Evolutionary conservation across 2,797 vertebrate genomes (phyloP).

Genomic region (Ptychobarbus kaznakovi): DNA sequence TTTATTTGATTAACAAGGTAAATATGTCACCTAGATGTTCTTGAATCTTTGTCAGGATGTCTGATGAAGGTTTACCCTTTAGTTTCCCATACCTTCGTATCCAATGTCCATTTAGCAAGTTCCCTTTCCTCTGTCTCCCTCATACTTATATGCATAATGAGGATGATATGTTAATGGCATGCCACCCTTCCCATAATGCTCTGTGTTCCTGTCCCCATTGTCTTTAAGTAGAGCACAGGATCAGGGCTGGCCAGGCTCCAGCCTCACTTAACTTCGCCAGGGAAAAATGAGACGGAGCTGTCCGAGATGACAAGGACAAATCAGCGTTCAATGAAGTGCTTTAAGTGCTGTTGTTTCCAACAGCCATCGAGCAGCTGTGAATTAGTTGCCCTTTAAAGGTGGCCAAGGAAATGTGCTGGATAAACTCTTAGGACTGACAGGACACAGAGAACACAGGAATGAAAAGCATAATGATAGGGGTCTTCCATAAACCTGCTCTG

Average conservation of each 20-base stretch:
- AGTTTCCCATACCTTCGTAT: background rate
- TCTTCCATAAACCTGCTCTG: conserved; percentile 73
- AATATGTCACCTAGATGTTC: background rate
- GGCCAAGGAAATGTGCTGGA: conserved; percentile 66
- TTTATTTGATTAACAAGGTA: background rate
- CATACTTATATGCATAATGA: conserved; percentile 39
- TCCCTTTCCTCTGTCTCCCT: background rate
- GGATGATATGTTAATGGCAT: conserved; percentile 48
- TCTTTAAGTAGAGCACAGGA: conserved; percentile 73
- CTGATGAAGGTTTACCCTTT: background rate
- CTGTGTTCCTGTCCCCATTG: conserved; percentile 72
- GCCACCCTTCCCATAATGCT: conserved; percentile 48
- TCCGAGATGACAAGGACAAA: conserved; percentile 81
- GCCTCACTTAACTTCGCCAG: conserved; percentile 73
- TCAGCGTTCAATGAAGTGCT: conserved; percentile 81
- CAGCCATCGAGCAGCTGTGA: conserved; percentile 68
- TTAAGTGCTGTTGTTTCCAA: conserved; percentile 76
- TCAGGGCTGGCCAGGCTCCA: conserved; percentile 75
- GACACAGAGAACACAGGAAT: conserved; percentile 70
- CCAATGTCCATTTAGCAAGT: conserved; percentile 26
- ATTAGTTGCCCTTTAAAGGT: conserved; percentile 75
- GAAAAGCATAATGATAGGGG: conserved; percentile 77
- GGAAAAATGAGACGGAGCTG: conserved; percentile 75
- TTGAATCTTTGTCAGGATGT: background rate
- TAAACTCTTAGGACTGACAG: conserved; percentile 69